phyloP scores from a whole-genome alignment of 64 coral and sea anemone species.

The Pocillopora damicornis region DNA sequence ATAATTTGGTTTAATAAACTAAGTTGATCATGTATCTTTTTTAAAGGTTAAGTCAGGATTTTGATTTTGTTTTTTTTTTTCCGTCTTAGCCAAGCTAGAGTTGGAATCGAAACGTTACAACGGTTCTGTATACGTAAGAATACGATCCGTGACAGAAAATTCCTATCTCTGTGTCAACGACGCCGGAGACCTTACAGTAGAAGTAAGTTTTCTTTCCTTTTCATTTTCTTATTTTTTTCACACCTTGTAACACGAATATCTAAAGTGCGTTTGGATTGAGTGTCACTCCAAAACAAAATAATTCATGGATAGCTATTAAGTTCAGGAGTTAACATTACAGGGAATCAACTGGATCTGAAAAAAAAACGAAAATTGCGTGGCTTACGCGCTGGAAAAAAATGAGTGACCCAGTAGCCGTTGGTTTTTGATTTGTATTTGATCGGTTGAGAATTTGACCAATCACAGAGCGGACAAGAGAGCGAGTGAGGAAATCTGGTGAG shows the following conservation, averaged over 20 bases:
- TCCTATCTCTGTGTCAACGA: constrained; percentile 24
- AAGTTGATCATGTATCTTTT: neutral
- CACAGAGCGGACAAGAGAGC: too few species aligned
- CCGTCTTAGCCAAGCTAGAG: constrained; percentile 9
- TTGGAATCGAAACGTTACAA: neutral
- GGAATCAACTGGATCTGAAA: too few species aligned
- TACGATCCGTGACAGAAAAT: constrained; percentile 23
- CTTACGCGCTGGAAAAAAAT: too few species aligned
- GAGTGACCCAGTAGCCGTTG: too few species aligned
- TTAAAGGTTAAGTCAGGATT: neutral
- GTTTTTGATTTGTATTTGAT: too few species aligned
- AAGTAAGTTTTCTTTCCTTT: neutral
- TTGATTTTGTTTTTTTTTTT: neutral
- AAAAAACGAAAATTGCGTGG: too few species aligned
- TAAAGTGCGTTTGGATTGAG: neutral
- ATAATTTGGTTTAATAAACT: neutral
- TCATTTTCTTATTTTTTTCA: neutral
- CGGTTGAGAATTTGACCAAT: too few species aligned
- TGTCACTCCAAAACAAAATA: neutral
- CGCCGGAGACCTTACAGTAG: constrained; percentile 8
- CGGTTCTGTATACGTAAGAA: neutral
- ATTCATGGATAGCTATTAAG: too few species aligned
- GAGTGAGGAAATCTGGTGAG: too few species aligned
- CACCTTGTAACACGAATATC: neutral
- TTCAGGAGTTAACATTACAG: too few species aligned